phyloP scores from a whole-genome alignment of 2,888 invertebrate species.

The Conistra vaccinii region DNA sequence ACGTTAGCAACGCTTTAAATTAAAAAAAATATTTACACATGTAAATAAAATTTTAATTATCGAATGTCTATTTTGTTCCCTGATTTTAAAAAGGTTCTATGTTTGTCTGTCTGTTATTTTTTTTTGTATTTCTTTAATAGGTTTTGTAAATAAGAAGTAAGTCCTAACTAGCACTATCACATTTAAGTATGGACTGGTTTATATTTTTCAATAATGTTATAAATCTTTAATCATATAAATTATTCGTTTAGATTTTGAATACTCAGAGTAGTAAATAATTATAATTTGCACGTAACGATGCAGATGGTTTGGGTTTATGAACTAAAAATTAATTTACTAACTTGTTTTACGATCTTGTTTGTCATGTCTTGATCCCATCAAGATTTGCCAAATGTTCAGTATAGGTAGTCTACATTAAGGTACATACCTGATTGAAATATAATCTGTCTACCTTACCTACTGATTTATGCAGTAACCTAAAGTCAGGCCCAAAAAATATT shows the following conservation, averaged over 20 bases:
- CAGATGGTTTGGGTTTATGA: conserved; percentile 38
- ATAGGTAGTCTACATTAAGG: conserved; percentile 3
- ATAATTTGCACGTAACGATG: conserved; percentile 22
- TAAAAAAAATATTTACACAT: too few species aligned
- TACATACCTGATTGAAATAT: conserved; percentile 22
- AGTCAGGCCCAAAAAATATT: background rate
- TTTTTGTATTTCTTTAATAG: background rate
- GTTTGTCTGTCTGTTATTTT: background rate
- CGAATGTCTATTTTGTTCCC: background rate
- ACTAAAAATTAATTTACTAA: conserved; percentile 57
- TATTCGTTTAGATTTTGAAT: conserved; percentile 13
- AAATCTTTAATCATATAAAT: conserved; percentile 3
- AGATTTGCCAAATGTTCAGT: conserved; percentile 18
- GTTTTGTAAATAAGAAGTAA: too few species aligned
- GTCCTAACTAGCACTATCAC: too few species aligned
- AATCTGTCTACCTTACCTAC: background rate
- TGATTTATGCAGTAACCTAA: background rate
- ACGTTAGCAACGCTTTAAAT: too few species aligned
- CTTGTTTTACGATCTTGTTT: conserved; percentile 59
- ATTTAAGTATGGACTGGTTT: too few species aligned
- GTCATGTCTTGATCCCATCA: conserved; percentile 29
- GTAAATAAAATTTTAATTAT: background rate
- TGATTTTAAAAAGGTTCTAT: background rate
- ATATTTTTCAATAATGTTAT: conserved; percentile 4
- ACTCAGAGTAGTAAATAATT: conserved; percentile 24